A percentile compares a stretch with the other conserved stretches of the same genome.
These are phyloP conservation scores for Polylopha cassiicola DNA, from an alignment of 2,888 invertebrate genomes.

Conservation along the genomic window DNA sequence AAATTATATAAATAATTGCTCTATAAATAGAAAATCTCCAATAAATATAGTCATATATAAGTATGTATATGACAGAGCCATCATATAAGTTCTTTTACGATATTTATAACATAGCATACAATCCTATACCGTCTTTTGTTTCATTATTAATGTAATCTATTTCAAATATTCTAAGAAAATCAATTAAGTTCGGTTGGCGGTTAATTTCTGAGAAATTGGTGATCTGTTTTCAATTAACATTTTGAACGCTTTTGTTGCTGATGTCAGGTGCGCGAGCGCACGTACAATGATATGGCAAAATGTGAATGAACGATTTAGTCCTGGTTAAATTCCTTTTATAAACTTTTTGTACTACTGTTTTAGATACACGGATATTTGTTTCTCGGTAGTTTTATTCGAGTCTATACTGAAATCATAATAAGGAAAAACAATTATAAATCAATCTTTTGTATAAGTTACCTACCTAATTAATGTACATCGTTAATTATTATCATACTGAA, in stretches of 20 bases:
- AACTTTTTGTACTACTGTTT: slow-evolving; percentile 14
- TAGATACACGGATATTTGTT: slow-evolving; percentile 3
- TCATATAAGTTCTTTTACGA: too few species aligned
- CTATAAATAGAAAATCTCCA: too few species aligned
- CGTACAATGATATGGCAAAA: slow-evolving; percentile 28
- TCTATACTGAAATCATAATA: too few species aligned
- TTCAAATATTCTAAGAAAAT: slow-evolving; percentile 21
- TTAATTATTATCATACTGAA: too few species aligned
- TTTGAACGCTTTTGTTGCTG: slow-evolving; percentile 23
- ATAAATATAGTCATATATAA: too few species aligned
- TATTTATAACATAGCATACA: too few species aligned
- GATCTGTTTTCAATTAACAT: slow-evolving; percentile 32
- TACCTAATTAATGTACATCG: too few species aligned
- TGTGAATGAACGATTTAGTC: slow-evolving; percentile 33
- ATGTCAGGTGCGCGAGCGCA: slow-evolving; percentile 33
- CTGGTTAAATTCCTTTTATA: slow-evolving; percentile 28
- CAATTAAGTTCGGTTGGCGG: slow-evolving; percentile 29
- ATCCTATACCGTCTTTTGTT: slow-evolving; percentile 3
- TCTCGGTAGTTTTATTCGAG: too few species aligned
- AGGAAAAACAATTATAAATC: too few species aligned
- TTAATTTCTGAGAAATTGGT: slow-evolving; percentile 32
- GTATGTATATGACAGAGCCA: too few species aligned
- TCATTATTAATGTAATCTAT: slow-evolving; percentile 4
- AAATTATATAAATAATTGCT: too few species aligned
- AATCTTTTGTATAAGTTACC: too few species aligned